A percentile compares a stretch with the other conserved stretches of the same genome.
Evolutionary conservation across 2,797 vertebrate genomes (phyloP).

Genomic region (Phrynocephalus vlangalii): DNA sequence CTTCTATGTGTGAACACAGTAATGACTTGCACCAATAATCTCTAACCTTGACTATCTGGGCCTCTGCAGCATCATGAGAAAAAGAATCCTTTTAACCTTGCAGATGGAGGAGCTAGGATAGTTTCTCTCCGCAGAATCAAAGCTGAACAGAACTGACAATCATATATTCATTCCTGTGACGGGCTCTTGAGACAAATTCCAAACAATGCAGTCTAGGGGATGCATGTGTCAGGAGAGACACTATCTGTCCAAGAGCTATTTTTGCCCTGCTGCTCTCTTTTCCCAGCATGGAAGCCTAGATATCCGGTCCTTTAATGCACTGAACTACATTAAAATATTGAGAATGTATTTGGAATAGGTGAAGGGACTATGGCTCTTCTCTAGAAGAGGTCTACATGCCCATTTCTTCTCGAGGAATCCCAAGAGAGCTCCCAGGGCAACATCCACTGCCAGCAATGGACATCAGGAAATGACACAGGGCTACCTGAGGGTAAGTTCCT

Average conservation of each 20-base stretch:
- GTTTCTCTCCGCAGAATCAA: conserved; percentile 35
- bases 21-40: conserved; percentile 9
- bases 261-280: conserved; percentile 47
- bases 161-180: conserved; percentile 31
- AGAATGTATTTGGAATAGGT: background rate
- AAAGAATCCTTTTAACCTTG: conserved; percentile 47
- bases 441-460: conserved; percentile 55
- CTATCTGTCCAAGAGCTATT: conserved; percentile 45
- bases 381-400: conserved; percentile 32
- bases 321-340: conserved; percentile 57
- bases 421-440: conserved; percentile 26
- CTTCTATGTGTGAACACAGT: conserved; percentile 3
- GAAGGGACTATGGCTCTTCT: conserved; percentile 31
- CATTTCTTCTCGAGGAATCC: conserved; percentile 32
- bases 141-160: conserved; percentile 50
- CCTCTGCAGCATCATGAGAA: conserved; percentile 50
- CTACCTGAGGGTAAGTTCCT: background rate
- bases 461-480: background rate
- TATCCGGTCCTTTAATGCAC: conserved; percentile 66
- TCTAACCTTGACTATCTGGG: conserved; percentile 14
- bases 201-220: background rate
- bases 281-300: conserved; percentile 58
- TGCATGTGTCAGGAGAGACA: background rate
- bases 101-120: conserved; percentile 53
- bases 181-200: conserved; percentile 51